Evolutionary conservation across 2,888 invertebrate species (phyloP).

Genomic region (Choristoneura rosaceana): DNA sequence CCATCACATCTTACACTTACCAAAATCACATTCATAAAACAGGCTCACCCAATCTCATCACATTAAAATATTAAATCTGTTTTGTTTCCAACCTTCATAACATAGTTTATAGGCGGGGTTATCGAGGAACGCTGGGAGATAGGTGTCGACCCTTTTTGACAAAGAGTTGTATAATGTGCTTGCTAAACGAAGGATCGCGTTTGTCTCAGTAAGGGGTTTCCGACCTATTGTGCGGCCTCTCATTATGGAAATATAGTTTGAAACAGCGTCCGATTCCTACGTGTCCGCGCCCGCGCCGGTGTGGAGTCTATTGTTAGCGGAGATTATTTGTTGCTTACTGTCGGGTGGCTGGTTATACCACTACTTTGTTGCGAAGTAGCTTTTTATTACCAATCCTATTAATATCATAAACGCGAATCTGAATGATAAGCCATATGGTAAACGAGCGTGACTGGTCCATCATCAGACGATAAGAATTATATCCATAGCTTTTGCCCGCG

Average conservation of each 20-base stretch:
- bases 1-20: not conserved
- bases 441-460: too few relatives aligned
- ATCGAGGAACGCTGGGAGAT: slow-evolving; percentile 25
- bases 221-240: slow-evolving; percentile 30
- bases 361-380: not conserved
- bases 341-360: slow-evolving; percentile 1
- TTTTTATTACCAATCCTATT: not conserved
- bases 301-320: slow-evolving; percentile 18
- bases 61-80: slow-evolving; percentile 34
- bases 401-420: not conserved
- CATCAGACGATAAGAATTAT: too few relatives aligned
- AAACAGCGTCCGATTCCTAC: slow-evolving; percentile 31
- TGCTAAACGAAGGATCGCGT: slow-evolving; percentile 36
- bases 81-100: slow-evolving; percentile 28
- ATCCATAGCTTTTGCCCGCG: too few relatives aligned
- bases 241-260: slow-evolving; percentile 41
- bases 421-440: too few relatives aligned
- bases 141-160: slow-evolving; percentile 37
- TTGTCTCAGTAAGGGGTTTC: slow-evolving; percentile 35
- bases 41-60: not conserved
- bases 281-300: slow-evolving; percentile 18
- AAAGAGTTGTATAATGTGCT: slow-evolving; percentile 42
- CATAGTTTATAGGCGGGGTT: slow-evolving; percentile 31
- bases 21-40: not conserved
- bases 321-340: slow-evolving; percentile 23